Base-by-base conservation (phyloP, 2,888 invertebrate genomes). In the Anthoptus insignis region DNA sequence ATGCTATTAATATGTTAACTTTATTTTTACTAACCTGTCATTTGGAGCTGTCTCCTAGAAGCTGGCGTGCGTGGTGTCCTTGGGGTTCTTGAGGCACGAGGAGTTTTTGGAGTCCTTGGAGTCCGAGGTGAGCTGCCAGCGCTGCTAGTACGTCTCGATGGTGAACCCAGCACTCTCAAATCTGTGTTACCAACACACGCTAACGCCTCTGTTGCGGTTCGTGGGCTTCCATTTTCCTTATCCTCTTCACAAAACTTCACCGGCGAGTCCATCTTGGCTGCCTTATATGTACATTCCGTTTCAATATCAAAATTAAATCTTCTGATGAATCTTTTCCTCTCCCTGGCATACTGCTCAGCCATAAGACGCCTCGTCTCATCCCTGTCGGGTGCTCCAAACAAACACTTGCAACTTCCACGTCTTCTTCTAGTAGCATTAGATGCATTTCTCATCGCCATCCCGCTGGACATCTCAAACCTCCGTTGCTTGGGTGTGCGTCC, bases 281-380 rank as follows among this genome's bases (percentile, higher is more conserved):
- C 80, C 70, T 88, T 91, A 58, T 86, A 88, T 1, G 86, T 77
- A 66, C 89, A 86, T 76, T 93, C 89, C 60, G 91, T 89, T 64
- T 93, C 91, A 27, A 94, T 84, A 74, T 95, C 95, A 60, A 95
- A 93, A 74, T 95, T 95, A 81, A 95, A 96, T 73, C 94, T 87
- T 66, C 91, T 89, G 59, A 94, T 92, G 76, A 95, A 95, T 59
- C 94, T 89, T 73, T 93, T 92, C 74, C 94, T 87, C 69, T 95
- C 95, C 65, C 91, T 84, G 39, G 93, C 89, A 64, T 95, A 91
- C 69, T 95, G 94, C 65, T 95, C 95, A 34, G 94, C 93, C 71
- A 95, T 88, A 73, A 95, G 81, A 37, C 94, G 89, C 58, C 87
- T 91, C 4, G 95, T 95, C 60, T 95, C 95, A 24, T 93, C 93